phyloP scores from a whole-genome alignment of 2,888 invertebrate species.

The Stomorhina lunata region DNA sequence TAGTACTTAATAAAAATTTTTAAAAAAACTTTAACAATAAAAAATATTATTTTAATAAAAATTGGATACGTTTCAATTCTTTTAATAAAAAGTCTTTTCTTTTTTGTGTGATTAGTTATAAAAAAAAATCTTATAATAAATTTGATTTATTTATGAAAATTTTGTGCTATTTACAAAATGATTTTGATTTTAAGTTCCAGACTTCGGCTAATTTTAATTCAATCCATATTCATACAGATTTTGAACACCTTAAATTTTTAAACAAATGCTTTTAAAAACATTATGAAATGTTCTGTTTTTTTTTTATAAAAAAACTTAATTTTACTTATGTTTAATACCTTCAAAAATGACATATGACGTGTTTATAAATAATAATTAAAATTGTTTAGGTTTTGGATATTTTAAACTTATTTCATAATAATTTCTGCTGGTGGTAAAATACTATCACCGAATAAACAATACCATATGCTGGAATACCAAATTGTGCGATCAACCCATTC shows the following conservation, averaged over 20 bases:
- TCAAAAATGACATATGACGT: background rate
- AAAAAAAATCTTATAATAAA: background rate
- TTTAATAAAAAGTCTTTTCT: conserved; percentile 14
- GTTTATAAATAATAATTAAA: background rate
- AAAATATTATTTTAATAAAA: conserved; percentile 16
- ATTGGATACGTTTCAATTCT: conserved; percentile 12
- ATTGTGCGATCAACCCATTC: conserved; percentile 87
- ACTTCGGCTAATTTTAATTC: conserved; percentile 36
- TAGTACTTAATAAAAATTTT: conserved; percentile 60
- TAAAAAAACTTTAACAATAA: conserved; percentile 44
- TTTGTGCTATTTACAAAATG: conserved; percentile 41
- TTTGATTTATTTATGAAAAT: background rate
- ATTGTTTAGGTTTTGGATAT: background rate
- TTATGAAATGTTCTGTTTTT: conserved; percentile 14
- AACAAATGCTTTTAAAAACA: conserved; percentile 31
- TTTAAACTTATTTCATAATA: conserved; percentile 70
- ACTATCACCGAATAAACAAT: conserved; percentile 84
- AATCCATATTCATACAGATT: background rate
- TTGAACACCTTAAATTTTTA: conserved; percentile 26
- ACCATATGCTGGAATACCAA: conserved; percentile 90
- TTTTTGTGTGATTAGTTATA: background rate
- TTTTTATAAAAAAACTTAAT: background rate
- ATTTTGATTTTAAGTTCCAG: conserved; percentile 43
- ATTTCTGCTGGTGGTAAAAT: conserved; percentile 81
- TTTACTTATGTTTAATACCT: background rate